Evolutionary conservation across 1,140 invertebrate genomes (phyloP), one percentile per base, ranked within the genome.

Genomic region (Tribolium madens): DNA sequence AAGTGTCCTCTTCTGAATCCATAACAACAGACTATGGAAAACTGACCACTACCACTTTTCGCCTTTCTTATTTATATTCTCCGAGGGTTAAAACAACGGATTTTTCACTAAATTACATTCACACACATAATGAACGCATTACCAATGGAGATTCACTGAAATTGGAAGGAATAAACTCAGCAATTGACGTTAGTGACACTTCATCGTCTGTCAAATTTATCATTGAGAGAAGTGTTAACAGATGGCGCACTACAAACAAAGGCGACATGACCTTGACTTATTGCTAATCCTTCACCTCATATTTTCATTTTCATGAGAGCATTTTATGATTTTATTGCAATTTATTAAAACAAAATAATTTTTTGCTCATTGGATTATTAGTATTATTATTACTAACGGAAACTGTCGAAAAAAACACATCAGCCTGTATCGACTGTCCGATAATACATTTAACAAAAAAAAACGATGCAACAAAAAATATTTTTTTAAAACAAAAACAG

Each of bases 1-100:
- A 92, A 84, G 93, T 94, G 87, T 96, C 95, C 84, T 96, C 95
- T 85, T 97, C 95, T 68, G 94, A 96, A 89, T 97, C 95, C 95
- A 97, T 97, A 47, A 75, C 53, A 21, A 76, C 15, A 70, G 50
- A 47, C 12, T 52, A 9, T 15, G 1, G 50, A n/a, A 31, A 69
- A 76, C 47, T 70, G 68, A 70, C 60, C 74, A 69, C 74, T 52
- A 70, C 12, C 57, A 64, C 57, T 64, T 64, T 33, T 64, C 36
- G 57, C 31, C 21, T 64, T 42, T 33, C 3, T 33, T 64, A 64
- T 64, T 64, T 64, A 4, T 36, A 36, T 4, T 13, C 57, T 13
- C 57, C 26, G 26, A 64, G 21, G 21, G 57, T 33, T 13, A n/a
- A 10, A n/a, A 60, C 53, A 21, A 60, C 26, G 21, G 14, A 15